A percentile compares a stretch with the other conserved stretches of the same genome.
Evolutionary conservation across 2,888 invertebrate species (phyloP).

Genomic region (Aspidiotus rigidus): DNA sequence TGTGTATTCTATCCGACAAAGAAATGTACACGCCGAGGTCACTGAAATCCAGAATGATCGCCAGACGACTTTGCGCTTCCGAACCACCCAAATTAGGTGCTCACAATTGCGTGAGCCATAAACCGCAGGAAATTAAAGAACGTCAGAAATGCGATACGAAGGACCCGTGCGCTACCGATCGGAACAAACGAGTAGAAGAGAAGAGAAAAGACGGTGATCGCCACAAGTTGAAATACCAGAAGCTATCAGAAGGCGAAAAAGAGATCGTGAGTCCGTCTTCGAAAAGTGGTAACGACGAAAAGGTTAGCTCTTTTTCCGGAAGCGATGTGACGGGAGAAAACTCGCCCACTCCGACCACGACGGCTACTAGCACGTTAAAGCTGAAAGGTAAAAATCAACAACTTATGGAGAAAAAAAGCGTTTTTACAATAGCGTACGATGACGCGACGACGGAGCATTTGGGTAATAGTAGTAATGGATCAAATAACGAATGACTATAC

Average conservation of each 20-base stretch:
- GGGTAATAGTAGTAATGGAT: constrained; percentile 34
- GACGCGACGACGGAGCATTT: constrained; percentile 67
- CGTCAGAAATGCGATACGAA: neutral
- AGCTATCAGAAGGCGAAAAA: neutral
- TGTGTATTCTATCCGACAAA: constrained; percentile 14
- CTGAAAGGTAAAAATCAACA: constrained; percentile 43
- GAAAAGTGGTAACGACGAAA: neutral
- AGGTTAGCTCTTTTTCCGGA: neutral
- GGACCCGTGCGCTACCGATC: constrained; percentile 2
- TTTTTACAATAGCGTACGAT: constrained; percentile 86
- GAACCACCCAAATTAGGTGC: constrained; percentile 13
- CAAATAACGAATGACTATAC: constrained; percentile 25
- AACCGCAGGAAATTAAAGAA: neutral
- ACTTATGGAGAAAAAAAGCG: constrained; percentile 72
- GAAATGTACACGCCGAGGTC: constrained; percentile 31
- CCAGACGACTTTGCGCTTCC: constrained; percentile 20
- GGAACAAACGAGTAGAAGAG: constrained; percentile 31
- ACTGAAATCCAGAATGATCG: constrained; percentile 32
- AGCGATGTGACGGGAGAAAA: neutral
- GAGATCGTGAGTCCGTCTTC: neutral
- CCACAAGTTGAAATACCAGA: constrained; percentile 7
- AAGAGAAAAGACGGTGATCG: constrained; percentile 42
- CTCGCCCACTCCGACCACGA: constrained; percentile 25
- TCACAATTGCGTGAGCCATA: neutral
- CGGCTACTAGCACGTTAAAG: constrained; percentile 16